Percentiles rank a stretch among this genome's conserved stretches.
Evolutionary conservation across 2,888 invertebrate species (phyloP).

Genomic region (Ypsolopha scabrella): DNA sequence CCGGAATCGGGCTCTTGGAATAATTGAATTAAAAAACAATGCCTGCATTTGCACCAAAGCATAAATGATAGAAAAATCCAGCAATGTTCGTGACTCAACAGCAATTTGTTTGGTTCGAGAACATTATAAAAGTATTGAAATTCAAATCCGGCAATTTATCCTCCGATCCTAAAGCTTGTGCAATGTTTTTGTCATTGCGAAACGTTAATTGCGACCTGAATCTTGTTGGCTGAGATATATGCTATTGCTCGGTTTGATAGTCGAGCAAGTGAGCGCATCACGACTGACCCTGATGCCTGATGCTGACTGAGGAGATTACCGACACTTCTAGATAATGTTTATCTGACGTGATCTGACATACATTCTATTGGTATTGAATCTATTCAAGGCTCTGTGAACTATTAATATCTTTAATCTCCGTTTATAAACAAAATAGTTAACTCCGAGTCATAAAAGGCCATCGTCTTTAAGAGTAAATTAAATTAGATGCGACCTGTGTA

Average conservation of each 20-base stretch:
- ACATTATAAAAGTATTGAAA: neutral
- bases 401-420: neutral
- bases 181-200: slow-evolving; percentile 17
- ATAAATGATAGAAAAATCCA: neutral
- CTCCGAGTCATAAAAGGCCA: no score
- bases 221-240: neutral
- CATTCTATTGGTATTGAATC: slow-evolving; percentile 11
- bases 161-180: neutral
- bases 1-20: neutral
- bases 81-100: neutral
- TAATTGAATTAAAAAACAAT: neutral
- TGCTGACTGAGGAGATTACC: slow-evolving; percentile 19
- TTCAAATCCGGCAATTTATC: neutral
- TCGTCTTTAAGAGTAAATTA: no score
- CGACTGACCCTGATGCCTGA: slow-evolving; percentile 33
- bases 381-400: neutral
- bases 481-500: no score
- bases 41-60: no score
- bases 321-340: slow-evolving; percentile 3
- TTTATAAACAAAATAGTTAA: neutral
- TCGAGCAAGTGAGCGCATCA: slow-evolving; percentile 28
- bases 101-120: neutral
- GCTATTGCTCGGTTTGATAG: neutral
- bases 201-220: slow-evolving; percentile 16
- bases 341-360: slow-evolving; percentile 12